Evolutionary conservation across 2,888 invertebrate genomes (phyloP), one percentile per base, ranked within the genome.

Genomic region (Tenthredo scrophulariae): DNA sequence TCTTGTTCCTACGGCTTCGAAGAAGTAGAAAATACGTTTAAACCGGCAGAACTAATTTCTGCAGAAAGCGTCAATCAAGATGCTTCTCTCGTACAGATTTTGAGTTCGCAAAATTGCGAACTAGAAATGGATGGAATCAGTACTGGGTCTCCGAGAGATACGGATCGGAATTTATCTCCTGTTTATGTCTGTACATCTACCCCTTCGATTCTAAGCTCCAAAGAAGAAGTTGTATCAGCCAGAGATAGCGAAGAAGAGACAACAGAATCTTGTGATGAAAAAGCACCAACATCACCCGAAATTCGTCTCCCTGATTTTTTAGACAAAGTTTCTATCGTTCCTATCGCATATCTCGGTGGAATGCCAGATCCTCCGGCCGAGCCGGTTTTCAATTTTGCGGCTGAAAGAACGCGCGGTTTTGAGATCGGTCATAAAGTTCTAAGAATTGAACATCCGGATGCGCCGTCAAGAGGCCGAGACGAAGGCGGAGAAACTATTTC

Each of bases 361-460:
- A 80, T 80, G 80, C 80, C 80, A 7, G 80, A 58, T 22, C 80
- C 80, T 26, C 80, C 80, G 40, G 80, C 26, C 9, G 80, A 58
- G 50, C 58, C 80, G 9, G 80, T 62, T 10, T 80, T 80, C 22
- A 80, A 13, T 62, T 80, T 80, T 33, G 58, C 62, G 2, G 2
- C 40, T 18, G 62, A 58, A 62, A 50, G 40, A 37, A 54, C 50
- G 10, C 13, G 10, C 15, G 62, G 26, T 15, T 62, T 62, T 62
- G 22, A 37, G 26, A 50, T 22, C 40, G 80, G 80, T 37, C 22
- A 62, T 40, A 62, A 80, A 62, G 37, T 80, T 50, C 40, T 80
- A 13, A 58, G 40, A 37, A 80, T 80, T 4, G 80, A 80, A 18
- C 80, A 80, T 62, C 80, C 80, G 22, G 80, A 80, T 37, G 80